Evolutionary conservation across 2,113 vertebrate genomes (phyloP).

Genomic region (Takifugu bimaculatus): DNA sequence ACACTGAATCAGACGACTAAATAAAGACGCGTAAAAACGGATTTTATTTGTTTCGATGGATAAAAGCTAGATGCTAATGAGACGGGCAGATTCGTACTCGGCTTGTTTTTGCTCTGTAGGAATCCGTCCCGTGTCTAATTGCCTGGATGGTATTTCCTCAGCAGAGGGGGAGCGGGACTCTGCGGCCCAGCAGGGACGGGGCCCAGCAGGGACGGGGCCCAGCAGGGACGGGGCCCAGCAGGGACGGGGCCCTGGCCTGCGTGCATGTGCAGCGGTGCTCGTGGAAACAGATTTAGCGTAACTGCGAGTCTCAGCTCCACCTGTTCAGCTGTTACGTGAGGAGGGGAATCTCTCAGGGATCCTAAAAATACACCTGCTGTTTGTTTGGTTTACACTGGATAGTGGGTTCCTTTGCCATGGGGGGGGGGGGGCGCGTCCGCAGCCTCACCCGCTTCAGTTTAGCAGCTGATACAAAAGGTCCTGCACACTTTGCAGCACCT

Average conservation of each 20-base stretch:
- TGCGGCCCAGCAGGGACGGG: conserved; percentile 4
- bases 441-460: neutral
- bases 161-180: conserved; percentile 21
- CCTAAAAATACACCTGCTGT: conserved; percentile 41
- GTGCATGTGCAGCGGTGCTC: neutral
- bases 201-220: neutral
- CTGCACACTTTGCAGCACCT: neutral
- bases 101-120: conserved; percentile 14
- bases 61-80: too few species aligned
- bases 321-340: conserved; percentile 26
- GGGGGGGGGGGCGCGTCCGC: conserved; percentile 2
- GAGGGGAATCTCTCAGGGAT: conserved; percentile 10
- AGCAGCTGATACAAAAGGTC: neutral
- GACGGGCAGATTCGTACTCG: conserved; percentile 2
- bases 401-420: conserved; percentile 13
- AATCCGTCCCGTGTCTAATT: conserved; percentile 55
- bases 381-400: conserved; percentile 37
- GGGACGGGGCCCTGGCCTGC: neutral
- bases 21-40: too few species aligned
- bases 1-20: too few species aligned
- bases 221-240: too few species aligned
- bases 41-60: too few species aligned
- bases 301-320: conserved; percentile 24
- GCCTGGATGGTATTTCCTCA: conserved; percentile 62
- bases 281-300: conserved; percentile 17